phyloP scores from a whole-genome alignment of 2,888 invertebrate genomes.

The Chrysolina haemoptera region DNA sequence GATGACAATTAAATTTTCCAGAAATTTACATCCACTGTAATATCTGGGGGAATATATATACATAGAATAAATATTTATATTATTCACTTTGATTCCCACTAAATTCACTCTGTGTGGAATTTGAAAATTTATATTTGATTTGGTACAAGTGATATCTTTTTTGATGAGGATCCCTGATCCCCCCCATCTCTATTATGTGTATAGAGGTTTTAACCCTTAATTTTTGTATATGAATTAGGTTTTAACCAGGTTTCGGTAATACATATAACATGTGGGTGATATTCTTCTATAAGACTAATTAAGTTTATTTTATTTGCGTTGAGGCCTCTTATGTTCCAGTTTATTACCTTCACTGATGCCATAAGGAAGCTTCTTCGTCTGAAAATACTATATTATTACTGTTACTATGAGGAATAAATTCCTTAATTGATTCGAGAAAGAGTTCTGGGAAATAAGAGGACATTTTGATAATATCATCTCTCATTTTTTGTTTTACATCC shows the following conservation, averaged over 20 bases:
- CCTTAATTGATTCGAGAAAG: neutral
- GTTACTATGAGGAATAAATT: neutral
- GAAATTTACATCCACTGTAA: neutral
- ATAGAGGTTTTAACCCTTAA: no score
- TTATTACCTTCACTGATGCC: neutral
- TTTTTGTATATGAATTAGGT: neutral
- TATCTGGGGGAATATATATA: constrained; percentile 28
- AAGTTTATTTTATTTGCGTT: neutral
- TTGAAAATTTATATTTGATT: no score
- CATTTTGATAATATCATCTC: neutral
- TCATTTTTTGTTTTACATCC: neutral
- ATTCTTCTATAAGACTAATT: neutral
- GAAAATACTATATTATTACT: no score
- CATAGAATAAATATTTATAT: neutral
- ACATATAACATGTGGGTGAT: neutral
- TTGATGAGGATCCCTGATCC: neutral
- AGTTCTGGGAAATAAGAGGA: neutral
- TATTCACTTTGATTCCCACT: neutral
- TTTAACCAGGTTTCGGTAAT: neutral
- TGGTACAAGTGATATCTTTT: no score
- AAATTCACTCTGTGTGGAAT: constrained; percentile 11
- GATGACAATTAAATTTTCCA: constrained; percentile 12
- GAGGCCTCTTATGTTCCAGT: neutral
- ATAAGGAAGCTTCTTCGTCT: no score
- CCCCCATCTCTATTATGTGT: neutral